These are phyloP conservation scores for Coptodon bakossiorum DNA, from an alignment of 2,113 vertebrate species.

Conservation along the genomic window DNA sequence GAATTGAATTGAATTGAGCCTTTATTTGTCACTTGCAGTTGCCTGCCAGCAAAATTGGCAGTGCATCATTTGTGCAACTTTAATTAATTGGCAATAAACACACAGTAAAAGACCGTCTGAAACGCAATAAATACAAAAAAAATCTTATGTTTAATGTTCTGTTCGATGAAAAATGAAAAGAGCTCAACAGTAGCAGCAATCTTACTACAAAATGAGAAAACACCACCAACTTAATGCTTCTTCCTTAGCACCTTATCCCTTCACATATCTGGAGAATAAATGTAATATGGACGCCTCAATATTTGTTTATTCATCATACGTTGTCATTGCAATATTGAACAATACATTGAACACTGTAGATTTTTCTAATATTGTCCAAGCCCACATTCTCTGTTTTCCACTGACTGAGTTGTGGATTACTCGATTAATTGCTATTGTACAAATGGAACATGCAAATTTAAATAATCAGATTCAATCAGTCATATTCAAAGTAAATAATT, in stretches of 20 bases:
- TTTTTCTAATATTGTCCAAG: not conserved
- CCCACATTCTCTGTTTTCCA: not conserved
- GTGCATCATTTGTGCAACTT: not conserved
- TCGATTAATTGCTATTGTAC: not conserved
- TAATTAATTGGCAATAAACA: not conserved
- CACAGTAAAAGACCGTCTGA: not conserved
- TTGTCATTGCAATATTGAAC: not conserved
- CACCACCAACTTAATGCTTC: not conserved
- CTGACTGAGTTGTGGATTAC: not conserved
- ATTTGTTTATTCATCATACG: not conserved
- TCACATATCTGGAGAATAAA: not conserved
- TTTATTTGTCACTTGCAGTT: not conserved
- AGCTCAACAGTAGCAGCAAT: not conserved
- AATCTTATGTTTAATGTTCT: not conserved
- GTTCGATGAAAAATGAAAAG: not conserved
- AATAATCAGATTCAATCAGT: not conserved
- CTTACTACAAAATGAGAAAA: not conserved
- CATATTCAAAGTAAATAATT: not conserved
- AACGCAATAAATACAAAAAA: not conserved
- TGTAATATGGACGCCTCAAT: rapidly evolving
- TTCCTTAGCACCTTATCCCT: not conserved
- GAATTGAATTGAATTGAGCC: not conserved
- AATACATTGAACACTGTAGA: not conserved
- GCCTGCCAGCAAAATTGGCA: not conserved
- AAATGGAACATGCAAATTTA: not conserved